These are phyloP conservation scores for Hartigia nigra DNA, from an alignment of 2,888 invertebrate species.

Conservation along the genomic window DNA sequence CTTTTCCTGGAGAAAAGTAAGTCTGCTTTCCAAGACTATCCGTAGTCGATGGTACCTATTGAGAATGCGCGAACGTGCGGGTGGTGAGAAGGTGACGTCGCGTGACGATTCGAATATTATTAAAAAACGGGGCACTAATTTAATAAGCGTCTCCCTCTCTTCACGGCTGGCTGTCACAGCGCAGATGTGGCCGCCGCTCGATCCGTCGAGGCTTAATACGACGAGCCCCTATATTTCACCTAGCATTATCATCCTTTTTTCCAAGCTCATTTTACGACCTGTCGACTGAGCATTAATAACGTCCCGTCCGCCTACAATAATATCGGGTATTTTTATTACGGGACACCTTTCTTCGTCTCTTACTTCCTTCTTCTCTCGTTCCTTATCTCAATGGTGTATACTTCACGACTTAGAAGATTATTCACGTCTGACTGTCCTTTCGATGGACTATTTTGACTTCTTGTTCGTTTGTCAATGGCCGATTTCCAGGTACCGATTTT, in stretches of 20 bases:
- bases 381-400: not conserved
- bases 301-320: constrained; percentile 46
- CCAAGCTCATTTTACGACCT: constrained; percentile 53
- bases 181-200: constrained; percentile 44
- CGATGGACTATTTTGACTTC: too few relatives aligned
- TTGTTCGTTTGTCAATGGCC: not conserved
- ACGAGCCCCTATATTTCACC: constrained; percentile 51
- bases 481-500: not conserved
- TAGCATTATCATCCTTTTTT: constrained; percentile 54
- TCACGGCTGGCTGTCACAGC: constrained; percentile 43
- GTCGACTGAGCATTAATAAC: constrained; percentile 56
- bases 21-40: not conserved
- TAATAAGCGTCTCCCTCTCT: constrained; percentile 46
- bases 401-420: not conserved
- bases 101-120: constrained; percentile 22
- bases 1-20: not conserved
- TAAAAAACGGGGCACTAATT: constrained; percentile 37
- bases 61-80: not conserved
- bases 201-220: constrained; percentile 36
- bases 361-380: not conserved
- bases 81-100: not conserved
- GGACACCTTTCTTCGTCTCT: not conserved
- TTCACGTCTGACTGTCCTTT: not conserved
- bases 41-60: not conserved
- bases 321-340: constrained; percentile 28